A percentile compares a stretch with the other conserved stretches of the same genome.
Evolutionary conservation across 2,113 vertebrate genomes (phyloP).

Genomic region (Sminthopsis crassicaudata): DNA sequence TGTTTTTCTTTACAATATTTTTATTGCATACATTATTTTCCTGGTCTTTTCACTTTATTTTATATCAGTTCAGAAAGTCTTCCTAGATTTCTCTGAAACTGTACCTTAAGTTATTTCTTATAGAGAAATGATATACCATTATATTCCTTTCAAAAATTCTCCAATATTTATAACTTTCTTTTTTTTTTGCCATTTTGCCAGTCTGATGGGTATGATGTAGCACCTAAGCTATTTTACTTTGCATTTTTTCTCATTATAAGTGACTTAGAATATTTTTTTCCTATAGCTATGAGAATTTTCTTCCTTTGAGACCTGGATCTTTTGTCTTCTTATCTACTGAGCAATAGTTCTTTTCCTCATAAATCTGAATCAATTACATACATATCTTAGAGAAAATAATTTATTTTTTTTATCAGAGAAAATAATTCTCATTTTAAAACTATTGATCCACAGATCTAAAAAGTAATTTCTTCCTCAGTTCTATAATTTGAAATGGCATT

Average conservation of each 20-base stretch:
- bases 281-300: neutral
- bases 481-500: conserved; percentile 33
- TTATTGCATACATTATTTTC: neutral
- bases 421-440: neutral
- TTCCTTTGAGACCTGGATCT: neutral
- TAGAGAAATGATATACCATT: neutral
- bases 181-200: neutral
- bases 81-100: neutral
- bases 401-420: neutral
- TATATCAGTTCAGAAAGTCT: neutral
- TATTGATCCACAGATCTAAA: neutral
- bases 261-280: neutral
- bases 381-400: neutral
- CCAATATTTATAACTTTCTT: neutral
- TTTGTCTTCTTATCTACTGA: neutral
- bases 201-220: neutral
- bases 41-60: neutral
- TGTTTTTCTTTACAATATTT: neutral
- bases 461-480: neutral
- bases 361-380: neutral
- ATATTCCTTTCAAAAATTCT: neutral
- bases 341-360: neutral
- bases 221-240: neutral
- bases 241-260: neutral
- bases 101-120: neutral